A percentile compares a stretch with the other conserved stretches of the same genome.
These are phyloP conservation scores for Pseudomugil tenellus DNA, from an alignment of 2,797 vertebrate species.

Conservation along the genomic window DNA sequence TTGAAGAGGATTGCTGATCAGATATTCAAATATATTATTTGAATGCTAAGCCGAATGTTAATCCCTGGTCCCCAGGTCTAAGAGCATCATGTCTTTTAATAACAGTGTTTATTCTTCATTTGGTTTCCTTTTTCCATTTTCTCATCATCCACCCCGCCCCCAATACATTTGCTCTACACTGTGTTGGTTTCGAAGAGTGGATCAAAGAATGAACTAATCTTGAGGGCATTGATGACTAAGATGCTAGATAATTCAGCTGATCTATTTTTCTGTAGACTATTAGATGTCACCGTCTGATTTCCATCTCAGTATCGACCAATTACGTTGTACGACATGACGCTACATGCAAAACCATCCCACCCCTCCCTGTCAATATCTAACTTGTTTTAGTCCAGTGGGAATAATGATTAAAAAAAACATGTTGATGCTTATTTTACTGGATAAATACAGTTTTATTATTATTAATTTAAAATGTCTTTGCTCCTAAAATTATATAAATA, in stretches of 20 bases:
- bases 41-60: slow-evolving; percentile 90
- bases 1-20: slow-evolving; percentile 86
- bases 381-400: not conserved
- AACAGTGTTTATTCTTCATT: slow-evolving; percentile 87
- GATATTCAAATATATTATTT: slow-evolving; percentile 92
- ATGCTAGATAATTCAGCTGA: slow-evolving; percentile 21
- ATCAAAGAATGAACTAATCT: slow-evolving; percentile 30
- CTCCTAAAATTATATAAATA: not conserved
- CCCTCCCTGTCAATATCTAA: too few relatives aligned
- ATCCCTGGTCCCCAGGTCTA: slow-evolving; percentile 85
- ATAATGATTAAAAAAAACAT: not conserved
- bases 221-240: slow-evolving; percentile 30
- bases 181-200: slow-evolving; percentile 35
- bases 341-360: not conserved
- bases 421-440: not conserved
- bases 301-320: not conserved
- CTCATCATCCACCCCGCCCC: slow-evolving; percentile 8
- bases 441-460: not conserved
- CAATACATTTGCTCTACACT: slow-evolving; percentile 13
- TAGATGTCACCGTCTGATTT: not conserved
- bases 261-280: not conserved
- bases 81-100: slow-evolving; percentile 85
- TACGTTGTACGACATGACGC: not conserved
- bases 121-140: slow-evolving; percentile 64
- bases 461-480: not conserved